phyloP scores from a whole-genome alignment of 53 echinoderm and acorn worm genomes.

The Actinopyga echinites region DNA sequence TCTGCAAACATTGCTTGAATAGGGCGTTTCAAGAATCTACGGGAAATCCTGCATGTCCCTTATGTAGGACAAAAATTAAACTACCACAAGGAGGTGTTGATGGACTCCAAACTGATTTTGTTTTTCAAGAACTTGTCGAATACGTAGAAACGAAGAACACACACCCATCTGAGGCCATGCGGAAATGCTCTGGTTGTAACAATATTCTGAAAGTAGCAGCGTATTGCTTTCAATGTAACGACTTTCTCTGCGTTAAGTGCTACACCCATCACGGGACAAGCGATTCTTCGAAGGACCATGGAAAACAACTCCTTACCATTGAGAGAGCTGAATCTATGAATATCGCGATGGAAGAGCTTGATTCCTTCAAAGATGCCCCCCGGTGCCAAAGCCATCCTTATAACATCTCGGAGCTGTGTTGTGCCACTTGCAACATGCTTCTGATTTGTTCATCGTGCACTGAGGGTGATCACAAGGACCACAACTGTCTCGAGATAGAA shows the following conservation, averaged over 20 bases:
- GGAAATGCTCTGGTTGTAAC: not conserved
- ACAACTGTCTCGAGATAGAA: not conserved
- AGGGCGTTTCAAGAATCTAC: not conserved
- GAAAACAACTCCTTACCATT: not conserved
- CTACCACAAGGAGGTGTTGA: not conserved
- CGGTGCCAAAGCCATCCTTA: not conserved
- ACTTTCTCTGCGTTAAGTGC: not conserved
- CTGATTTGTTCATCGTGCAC: not conserved
- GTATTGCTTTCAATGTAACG: conserved; percentile 2
- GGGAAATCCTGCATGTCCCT: not conserved
- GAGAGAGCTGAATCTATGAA: not conserved
- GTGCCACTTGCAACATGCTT: not conserved
- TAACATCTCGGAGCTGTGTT: not conserved
- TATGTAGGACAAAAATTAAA: not conserved
- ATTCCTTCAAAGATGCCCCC: not conserved
- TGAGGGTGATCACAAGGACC: conserved; percentile 5
- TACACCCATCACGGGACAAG: not conserved
- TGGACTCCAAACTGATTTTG: not conserved
- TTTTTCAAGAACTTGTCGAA: not conserved
- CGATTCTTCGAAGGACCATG: not conserved
- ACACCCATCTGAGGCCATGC: not conserved
- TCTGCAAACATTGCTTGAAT: not conserved
- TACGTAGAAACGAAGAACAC: not conserved
- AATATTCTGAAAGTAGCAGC: not conserved
- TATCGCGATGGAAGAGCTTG: not conserved